Percentiles rank a stretch among this genome's conserved stretches.
Conservation (phyloP, 2,888 invertebrate genomes). For the Caenorhabditis sp. region DNA sequence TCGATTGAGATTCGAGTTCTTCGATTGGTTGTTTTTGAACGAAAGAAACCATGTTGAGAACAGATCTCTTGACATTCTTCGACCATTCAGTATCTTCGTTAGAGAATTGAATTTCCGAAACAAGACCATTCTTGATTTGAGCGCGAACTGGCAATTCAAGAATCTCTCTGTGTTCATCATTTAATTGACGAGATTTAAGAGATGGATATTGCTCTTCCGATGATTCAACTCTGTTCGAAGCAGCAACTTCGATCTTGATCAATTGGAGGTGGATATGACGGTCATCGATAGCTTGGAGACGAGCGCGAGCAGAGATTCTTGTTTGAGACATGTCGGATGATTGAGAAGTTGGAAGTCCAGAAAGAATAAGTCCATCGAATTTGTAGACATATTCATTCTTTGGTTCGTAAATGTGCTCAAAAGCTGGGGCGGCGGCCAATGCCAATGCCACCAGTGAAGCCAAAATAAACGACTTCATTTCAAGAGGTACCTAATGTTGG, state of each 20-base stretch:
- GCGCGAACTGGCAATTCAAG: constrained; percentile 60
- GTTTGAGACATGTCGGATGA: constrained; percentile 36
- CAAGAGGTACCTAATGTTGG: not conserved
- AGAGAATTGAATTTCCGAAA: constrained; percentile 50
- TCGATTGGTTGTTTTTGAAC: constrained; percentile 29
- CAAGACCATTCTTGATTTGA: constrained; percentile 58
- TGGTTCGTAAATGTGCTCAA: constrained; percentile 30
- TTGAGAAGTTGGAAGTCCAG: constrained; percentile 41
- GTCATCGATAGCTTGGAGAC: constrained; percentile 38
- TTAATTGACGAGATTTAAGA: constrained; percentile 46
- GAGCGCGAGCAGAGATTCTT: constrained; percentile 39
- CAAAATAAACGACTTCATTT: constrained; percentile 39
- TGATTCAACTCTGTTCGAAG: constrained; percentile 31
- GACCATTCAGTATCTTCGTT: constrained; percentile 60
- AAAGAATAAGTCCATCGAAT: constrained; percentile 39
- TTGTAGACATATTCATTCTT: constrained; percentile 42
- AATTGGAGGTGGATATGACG: constrained; percentile 35
- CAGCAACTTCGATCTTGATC: constrained; percentile 34
- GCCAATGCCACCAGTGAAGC: constrained; percentile 47
- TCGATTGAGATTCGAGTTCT: constrained; percentile 25
- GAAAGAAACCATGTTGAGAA: constrained; percentile 59
- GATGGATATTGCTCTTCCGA: constrained; percentile 21
- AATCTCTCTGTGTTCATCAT: constrained; percentile 41
- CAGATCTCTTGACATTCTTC: constrained; percentile 66
- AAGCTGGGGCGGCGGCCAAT: constrained; percentile 39